Percentiles rank a stretch among this genome's conserved stretches.
phyloP scores from a whole-genome alignment of 2,797 vertebrate species.

The Sebastes vulpes region DNA sequence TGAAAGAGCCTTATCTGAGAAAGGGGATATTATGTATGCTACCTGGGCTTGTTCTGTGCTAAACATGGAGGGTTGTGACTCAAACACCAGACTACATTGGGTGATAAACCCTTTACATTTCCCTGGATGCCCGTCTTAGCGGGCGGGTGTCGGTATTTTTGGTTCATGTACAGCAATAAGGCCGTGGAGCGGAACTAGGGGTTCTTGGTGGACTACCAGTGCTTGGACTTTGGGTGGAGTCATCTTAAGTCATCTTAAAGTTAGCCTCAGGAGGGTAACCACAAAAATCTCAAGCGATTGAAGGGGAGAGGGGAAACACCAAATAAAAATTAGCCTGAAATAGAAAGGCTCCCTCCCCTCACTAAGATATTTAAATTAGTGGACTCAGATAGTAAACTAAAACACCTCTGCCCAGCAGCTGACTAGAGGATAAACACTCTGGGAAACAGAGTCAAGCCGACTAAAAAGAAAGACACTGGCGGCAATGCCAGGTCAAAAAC shows the following conservation, averaged over 20 bases:
- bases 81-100: background rate
- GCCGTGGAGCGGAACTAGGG: background rate
- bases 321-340: too few relatives aligned
- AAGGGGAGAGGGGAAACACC: too few relatives aligned
- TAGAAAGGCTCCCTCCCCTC: too few relatives aligned
- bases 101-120: background rate
- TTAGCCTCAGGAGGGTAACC: background rate
- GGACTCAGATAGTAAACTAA: too few relatives aligned
- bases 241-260: background rate
- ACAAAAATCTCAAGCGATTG: too few relatives aligned
- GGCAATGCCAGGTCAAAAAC: too few relatives aligned
- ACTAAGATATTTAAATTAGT: too few relatives aligned
- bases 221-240: background rate
- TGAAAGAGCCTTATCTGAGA: background rate
- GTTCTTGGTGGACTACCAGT: background rate
- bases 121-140: accelerated
- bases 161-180: background rate
- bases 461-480: background rate
- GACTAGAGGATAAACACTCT: background rate
- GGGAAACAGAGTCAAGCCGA: background rate
- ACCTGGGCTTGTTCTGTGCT: background rate
- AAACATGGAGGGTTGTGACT: background rate
- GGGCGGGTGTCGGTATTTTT: accelerated
- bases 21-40: background rate
- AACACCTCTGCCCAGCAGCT: background rate